Percentiles rank a stretch among this genome's conserved stretches.
Conservation (phyloP, 1,140 invertebrate species). For the Pseudobourletiella spinata region DNA sequence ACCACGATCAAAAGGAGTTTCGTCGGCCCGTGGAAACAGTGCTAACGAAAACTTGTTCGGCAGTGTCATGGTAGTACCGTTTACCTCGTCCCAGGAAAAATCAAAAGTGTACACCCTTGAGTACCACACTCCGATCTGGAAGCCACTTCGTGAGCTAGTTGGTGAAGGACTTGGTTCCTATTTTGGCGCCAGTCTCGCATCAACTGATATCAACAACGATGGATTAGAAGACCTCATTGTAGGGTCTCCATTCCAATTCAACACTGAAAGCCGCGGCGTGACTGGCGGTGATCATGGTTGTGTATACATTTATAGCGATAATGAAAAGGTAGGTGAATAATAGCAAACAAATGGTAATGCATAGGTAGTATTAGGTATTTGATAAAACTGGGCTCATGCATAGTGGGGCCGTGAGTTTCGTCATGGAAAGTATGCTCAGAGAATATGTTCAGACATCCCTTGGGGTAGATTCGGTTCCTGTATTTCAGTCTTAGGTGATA, state of each 20-base stretch:
- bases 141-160: too few relatives aligned
- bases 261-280: slow-evolving; percentile 37
- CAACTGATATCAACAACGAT: slow-evolving; percentile 62
- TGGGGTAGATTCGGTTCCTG: slow-evolving; percentile 44
- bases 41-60: too few relatives aligned
- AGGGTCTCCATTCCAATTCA: slow-evolving; percentile 59
- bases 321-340: background rate
- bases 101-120: too few relatives aligned
- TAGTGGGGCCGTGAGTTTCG: too few relatives aligned
- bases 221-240: slow-evolving; percentile 61
- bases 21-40: too few relatives aligned
- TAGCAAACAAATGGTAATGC: background rate
- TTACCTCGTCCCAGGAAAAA: too few relatives aligned
- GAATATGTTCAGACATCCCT: too few relatives aligned
- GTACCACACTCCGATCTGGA: too few relatives aligned
- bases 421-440: too few relatives aligned
- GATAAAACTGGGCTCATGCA: too few relatives aligned
- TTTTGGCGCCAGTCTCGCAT: slow-evolving; percentile 38
- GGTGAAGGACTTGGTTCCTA: slow-evolving; percentile 16
- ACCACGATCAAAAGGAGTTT: too few relatives aligned
- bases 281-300: slow-evolving; percentile 49
- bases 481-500: slow-evolving; percentile 42
- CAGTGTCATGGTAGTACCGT: too few relatives aligned
- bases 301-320: slow-evolving; percentile 37
- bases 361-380: slow-evolving; percentile 17